These are phyloP conservation scores for Drosophila antonietae DNA, from an alignment of 2,888 invertebrate genomes.

Conservation along the genomic window DNA sequence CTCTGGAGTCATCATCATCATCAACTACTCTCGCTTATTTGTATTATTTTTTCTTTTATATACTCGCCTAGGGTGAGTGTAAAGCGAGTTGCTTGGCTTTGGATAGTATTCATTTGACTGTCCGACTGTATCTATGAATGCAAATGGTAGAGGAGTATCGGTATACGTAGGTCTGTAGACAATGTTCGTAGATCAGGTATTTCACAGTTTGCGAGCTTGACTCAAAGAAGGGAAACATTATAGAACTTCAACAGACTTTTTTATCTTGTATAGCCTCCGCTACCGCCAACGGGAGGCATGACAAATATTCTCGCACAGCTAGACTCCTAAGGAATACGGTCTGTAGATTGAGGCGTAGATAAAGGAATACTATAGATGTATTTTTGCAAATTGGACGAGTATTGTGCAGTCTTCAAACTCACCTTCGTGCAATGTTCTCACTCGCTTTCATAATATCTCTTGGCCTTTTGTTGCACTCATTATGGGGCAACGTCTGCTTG, in stretches of 20 bases:
- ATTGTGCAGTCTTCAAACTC: neutral
- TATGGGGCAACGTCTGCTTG: slow-evolving; percentile 26
- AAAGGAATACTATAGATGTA: no score
- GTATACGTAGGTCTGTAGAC: no score
- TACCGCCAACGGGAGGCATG: no score
- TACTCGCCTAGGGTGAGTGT: neutral
- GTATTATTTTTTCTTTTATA: neutral
- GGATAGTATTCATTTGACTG: neutral
- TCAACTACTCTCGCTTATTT: slow-evolving; percentile 31
- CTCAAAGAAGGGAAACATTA: no score
- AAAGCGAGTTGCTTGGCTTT: neutral
- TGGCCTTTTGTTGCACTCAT: slow-evolving; percentile 52
- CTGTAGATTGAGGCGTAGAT: no score
- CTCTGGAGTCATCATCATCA: slow-evolving; percentile 44
- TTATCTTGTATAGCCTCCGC: no score
- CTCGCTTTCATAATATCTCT: neutral
- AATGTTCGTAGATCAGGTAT: no score
- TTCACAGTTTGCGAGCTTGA: no score
- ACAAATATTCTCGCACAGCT: no score
- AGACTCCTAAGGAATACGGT: no score
- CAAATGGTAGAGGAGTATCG: no score
- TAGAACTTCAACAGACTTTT: no score
- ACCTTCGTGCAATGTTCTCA: neutral
- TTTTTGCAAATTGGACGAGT: neutral
- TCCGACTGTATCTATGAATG: neutral